Percentiles rank a stretch among this genome's conserved stretches.
Conservation (phyloP, 37 sponge, comb jelly and placozoan genomes). For the Mnemiopsis leidyi region DNA sequence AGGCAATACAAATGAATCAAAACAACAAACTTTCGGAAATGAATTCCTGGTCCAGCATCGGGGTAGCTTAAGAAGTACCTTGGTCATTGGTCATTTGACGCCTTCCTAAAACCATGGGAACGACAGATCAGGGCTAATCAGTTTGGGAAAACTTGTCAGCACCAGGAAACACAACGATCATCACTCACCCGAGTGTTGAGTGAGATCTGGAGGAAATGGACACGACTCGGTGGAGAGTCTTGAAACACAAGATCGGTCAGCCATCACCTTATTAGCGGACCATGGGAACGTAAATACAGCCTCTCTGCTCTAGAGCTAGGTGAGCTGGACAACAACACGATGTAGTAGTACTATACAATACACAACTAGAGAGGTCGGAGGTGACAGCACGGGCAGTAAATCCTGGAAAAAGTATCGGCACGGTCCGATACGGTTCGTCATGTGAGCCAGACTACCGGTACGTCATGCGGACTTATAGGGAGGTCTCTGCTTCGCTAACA, state of each 20-base stretch:
- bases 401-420: background rate
- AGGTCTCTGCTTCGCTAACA: too few relatives aligned
- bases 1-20: too few relatives aligned
- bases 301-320: background rate
- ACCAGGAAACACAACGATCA: background rate
- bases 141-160: background rate
- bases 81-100: background rate
- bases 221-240: background rate
- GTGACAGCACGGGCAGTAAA: background rate
- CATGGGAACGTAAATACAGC: background rate
- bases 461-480: background rate
- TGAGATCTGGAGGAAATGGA: background rate
- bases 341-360: background rate
- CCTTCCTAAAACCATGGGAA: background rate
- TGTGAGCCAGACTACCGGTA: background rate
- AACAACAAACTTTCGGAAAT: constrained; percentile 4
- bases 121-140: background rate
- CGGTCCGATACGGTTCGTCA: background rate
- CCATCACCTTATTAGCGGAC: background rate
- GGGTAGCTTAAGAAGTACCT: too few relatives aligned
- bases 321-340: background rate
- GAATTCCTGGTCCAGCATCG: constrained; percentile 1
- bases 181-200: background rate
- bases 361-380: too few relatives aligned
- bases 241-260: background rate